Percentiles rank a stretch among this genome's conserved stretches.
Conservation (phyloP, 2,797 vertebrate species). For the Coranthus polyacanthus region DNA sequence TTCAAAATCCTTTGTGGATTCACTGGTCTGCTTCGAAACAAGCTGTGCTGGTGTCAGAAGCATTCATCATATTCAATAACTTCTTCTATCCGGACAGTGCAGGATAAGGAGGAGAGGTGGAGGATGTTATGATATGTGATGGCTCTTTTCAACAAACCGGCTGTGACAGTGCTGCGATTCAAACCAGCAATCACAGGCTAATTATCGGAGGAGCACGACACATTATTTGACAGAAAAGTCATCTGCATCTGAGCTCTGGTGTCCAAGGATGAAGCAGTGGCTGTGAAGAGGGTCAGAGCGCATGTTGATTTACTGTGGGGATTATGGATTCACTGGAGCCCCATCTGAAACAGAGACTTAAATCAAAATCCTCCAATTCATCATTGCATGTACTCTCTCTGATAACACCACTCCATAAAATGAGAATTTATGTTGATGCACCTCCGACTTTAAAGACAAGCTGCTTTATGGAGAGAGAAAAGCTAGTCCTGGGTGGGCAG, state of each 20-base stretch:
- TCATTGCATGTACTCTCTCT: conserved; percentile 6
- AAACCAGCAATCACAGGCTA: conserved; percentile 50
- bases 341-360: conserved; percentile 23
- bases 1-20: conserved; percentile 38
- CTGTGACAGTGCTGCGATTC: conserved; percentile 33
- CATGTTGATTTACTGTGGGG: conserved; percentile 46
- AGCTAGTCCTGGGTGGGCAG: not conserved
- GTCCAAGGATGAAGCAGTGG: conserved; percentile 22
- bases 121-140: conserved; percentile 23
- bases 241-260: conserved; percentile 34
- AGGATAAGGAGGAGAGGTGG: not conserved
- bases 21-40: conserved; percentile 23
- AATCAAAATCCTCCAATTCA: conserved; percentile 31
- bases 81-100: conserved; percentile 4
- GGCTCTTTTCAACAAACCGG: conserved; percentile 15
- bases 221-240: conserved; percentile 46
- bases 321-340: conserved; percentile 39
- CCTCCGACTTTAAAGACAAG: not conserved
- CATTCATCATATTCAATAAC: conserved; percentile 31
- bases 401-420: conserved; percentile 33
- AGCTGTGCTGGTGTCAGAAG: conserved; percentile 11
- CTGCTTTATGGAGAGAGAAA: conserved; percentile 9
- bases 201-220: conserved; percentile 38
- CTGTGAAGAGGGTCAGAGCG: conserved; percentile 32
- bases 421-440: conserved; percentile 41